Evolutionary conservation across 1,140 invertebrate species (phyloP).

Genomic region (Pogonognathellus flavescens): DNA sequence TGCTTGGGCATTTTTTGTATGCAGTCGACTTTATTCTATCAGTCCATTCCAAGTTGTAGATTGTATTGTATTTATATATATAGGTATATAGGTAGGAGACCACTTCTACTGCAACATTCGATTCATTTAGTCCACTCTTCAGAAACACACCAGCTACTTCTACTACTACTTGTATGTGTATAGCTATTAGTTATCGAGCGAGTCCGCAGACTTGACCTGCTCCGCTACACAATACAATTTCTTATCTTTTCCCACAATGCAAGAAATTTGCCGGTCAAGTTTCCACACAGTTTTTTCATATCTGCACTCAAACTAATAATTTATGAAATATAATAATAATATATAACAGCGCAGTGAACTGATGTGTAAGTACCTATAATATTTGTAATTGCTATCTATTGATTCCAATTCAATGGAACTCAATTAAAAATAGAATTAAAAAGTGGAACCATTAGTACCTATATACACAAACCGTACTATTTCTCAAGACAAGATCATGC

Average conservation of each 20-base stretch:
- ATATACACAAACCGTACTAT: too few species aligned
- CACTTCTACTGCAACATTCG: background rate
- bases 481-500: too few species aligned
- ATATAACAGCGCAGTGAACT: background rate
- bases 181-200: background rate
- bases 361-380: slow-evolving; percentile 3
- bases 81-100: background rate
- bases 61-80: too few species aligned
- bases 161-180: too few species aligned
- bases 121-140: background rate
- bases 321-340: too few species aligned
- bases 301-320: background rate
- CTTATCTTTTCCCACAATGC: slow-evolving; percentile 44
- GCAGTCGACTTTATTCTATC: background rate
- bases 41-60: background rate
- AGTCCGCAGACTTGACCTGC: slow-evolving; percentile 12
- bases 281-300: slow-evolving; percentile 13
- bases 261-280: slow-evolving; percentile 39
- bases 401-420: slow-evolving; percentile 9
- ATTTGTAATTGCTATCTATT: slow-evolving; percentile 14
- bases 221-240: slow-evolving; percentile 16
- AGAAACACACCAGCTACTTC: background rate
- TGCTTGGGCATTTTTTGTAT: background rate
- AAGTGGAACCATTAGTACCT: background rate
- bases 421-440: background rate